These are phyloP conservation scores for Calephelis virginiensis DNA, from an alignment of 1,140 invertebrate genomes.

Conservation along the genomic window DNA sequence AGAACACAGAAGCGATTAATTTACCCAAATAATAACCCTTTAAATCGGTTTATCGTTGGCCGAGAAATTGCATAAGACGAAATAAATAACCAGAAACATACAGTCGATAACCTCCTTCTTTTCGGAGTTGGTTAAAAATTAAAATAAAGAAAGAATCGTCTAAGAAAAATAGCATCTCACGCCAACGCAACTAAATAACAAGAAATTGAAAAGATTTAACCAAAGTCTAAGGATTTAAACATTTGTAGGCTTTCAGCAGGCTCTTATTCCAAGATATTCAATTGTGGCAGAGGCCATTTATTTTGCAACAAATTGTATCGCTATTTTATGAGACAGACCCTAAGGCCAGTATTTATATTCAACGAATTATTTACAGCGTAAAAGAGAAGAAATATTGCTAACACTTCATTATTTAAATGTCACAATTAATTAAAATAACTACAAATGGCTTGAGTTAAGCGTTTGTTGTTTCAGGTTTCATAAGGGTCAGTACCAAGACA, in stretches of 20 bases:
- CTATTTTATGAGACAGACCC: constrained; percentile 32
- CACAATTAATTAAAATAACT: too few species aligned
- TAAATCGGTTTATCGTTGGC: too few species aligned
- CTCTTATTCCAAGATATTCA: constrained; percentile 32
- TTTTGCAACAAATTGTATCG: constrained; percentile 38
- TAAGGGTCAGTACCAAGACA: too few species aligned
- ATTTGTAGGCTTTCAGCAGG: constrained; percentile 22
- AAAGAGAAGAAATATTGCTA: constrained; percentile 6
- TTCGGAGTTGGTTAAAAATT: background rate
- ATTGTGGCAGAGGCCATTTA: constrained; percentile 36
- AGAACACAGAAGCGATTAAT: too few species aligned
- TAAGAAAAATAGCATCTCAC: background rate
- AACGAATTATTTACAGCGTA: constrained; percentile 1
- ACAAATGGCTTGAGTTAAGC: too few species aligned
- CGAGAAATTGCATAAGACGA: too few species aligned
- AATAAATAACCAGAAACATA: too few species aligned
- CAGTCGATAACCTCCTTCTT: too few species aligned
- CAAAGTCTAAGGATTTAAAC: constrained; percentile 27
- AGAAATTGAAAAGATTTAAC: constrained; percentile 33
- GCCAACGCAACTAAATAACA: background rate
- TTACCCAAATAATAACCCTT: too few species aligned
- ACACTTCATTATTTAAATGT: background rate
- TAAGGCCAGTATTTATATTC: constrained; percentile 32
- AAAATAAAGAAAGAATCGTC: background rate
- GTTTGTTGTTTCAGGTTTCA: too few species aligned